Conservation (phyloP, 2,888 invertebrate genomes). For the Chelonus formosanus region DNA sequence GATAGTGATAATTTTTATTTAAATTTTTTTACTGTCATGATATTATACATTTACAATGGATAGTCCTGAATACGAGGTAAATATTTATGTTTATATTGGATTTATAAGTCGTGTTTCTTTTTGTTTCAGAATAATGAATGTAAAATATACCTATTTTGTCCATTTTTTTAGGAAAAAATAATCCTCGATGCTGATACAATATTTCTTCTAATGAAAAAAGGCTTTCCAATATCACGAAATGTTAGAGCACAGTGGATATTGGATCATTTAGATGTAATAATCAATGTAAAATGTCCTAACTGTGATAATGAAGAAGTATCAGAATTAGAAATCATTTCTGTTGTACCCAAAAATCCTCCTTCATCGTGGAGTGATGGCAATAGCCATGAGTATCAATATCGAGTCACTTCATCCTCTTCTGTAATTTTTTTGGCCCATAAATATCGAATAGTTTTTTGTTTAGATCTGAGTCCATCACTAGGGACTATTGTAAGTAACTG, state of each 20-base stretch:
- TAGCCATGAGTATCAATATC: constrained; percentile 66
- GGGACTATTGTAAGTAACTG: constrained; percentile 72
- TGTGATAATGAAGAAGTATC: constrained; percentile 63
- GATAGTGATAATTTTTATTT: not conserved
- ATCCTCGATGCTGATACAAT: constrained; percentile 72
- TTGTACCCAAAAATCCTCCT: constrained; percentile 69
- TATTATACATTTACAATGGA: constrained; percentile 39
- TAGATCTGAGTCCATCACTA: constrained; percentile 82
- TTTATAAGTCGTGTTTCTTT: not conserved
- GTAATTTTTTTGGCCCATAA: constrained; percentile 76
- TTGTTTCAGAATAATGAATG: not conserved
- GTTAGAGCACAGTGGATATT: constrained; percentile 80
- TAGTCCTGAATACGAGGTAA: constrained; percentile 45
- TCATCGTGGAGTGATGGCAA: constrained; percentile 66
- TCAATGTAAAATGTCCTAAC: constrained; percentile 65
- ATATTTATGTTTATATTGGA: constrained; percentile 19
- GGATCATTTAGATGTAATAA: constrained; percentile 71
- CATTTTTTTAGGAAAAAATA: constrained; percentile 51
- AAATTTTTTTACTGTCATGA: not conserved
- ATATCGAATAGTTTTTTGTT: constrained; percentile 78
- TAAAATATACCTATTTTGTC: constrained; percentile 5
- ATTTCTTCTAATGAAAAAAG: constrained; percentile 75
- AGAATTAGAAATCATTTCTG: constrained; percentile 73
- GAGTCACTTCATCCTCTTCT: constrained; percentile 69
- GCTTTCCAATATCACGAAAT: constrained; percentile 77